A percentile compares a stretch with the other conserved stretches of the same genome.
These are phyloP conservation scores for Euclidia mi DNA, from an alignment of 2,888 invertebrate genomes.

Conservation along the genomic window DNA sequence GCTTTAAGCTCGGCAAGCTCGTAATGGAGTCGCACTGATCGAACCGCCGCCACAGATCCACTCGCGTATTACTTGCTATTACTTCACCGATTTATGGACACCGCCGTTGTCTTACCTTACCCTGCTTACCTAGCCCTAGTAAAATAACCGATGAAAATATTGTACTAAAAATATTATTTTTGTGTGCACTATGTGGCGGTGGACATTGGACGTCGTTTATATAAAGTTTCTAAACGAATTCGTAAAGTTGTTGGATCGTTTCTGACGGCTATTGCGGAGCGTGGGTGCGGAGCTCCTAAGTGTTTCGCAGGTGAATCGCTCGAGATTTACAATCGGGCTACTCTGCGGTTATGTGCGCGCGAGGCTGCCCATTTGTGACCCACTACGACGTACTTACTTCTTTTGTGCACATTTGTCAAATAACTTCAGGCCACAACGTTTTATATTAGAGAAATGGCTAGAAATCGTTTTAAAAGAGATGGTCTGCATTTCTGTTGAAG, in stretches of 20 bases:
- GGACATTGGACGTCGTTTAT: neutral
- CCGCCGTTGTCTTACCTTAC: neutral
- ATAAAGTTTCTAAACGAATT: constrained; percentile 3
- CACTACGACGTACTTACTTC: neutral
- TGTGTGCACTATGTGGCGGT: neutral
- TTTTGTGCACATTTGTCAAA: neutral
- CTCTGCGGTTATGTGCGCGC: no score
- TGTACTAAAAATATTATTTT: neutral
- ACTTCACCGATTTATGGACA: constrained; percentile 5
- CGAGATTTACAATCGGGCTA: neutral
- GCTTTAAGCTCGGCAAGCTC: constrained; percentile 21
- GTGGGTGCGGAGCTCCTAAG: neutral
- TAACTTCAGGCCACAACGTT: neutral
- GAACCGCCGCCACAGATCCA: constrained; percentile 22
- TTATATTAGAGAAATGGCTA: no score
- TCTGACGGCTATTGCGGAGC: neutral
- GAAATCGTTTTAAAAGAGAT: no score
- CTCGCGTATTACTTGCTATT: constrained; percentile 5
- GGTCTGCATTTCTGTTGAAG: no score
- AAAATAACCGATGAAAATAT: neutral
- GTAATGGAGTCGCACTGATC: constrained; percentile 24
- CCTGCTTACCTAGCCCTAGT: neutral
- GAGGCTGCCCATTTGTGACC: no score
- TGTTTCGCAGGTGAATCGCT: constrained; percentile 2
- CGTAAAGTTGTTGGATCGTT: constrained; percentile 6